phyloP scores from a whole-genome alignment of 1,140 invertebrate species.

The Gonatopus flavifemur region DNA sequence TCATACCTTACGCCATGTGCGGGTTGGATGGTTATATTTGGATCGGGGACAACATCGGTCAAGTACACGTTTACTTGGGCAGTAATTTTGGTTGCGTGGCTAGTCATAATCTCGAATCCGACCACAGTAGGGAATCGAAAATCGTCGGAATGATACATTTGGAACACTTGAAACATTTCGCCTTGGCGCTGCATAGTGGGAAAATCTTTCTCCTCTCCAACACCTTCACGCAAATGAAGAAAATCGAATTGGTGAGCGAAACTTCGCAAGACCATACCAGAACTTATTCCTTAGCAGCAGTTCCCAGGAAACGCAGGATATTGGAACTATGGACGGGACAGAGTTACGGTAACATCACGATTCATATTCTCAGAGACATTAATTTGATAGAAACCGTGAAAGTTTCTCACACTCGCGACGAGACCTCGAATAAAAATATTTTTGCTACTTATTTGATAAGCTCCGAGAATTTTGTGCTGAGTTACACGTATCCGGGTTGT shows the following conservation, averaged over 20 bases:
- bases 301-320: constrained; percentile 42
- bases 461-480: constrained; percentile 67
- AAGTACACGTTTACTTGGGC: constrained; percentile 74
- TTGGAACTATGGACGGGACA: constrained; percentile 72
- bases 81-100: constrained; percentile 56
- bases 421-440: constrained; percentile 40
- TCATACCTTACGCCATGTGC: constrained; percentile 67
- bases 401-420: constrained; percentile 33
- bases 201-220: constrained; percentile 68
- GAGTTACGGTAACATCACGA: constrained; percentile 70
- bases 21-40: constrained; percentile 74
- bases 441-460: constrained; percentile 52
- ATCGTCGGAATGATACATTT: constrained; percentile 69
- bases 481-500: constrained; percentile 77
- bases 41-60: constrained; percentile 82
- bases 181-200: constrained; percentile 73
- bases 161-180: constrained; percentile 67
- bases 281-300: constrained; percentile 49
- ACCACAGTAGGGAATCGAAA: constrained; percentile 56
- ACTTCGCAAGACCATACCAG: constrained; percentile 40
- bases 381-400: constrained; percentile 43
- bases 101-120: constrained; percentile 56
- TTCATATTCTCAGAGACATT: constrained; percentile 64
- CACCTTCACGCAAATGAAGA: constrained; percentile 50
- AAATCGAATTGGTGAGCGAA: constrained; percentile 39